Evolutionary conservation across 2,113 vertebrate genomes (phyloP).

Genomic region (Catharus fuscescens): DNA sequence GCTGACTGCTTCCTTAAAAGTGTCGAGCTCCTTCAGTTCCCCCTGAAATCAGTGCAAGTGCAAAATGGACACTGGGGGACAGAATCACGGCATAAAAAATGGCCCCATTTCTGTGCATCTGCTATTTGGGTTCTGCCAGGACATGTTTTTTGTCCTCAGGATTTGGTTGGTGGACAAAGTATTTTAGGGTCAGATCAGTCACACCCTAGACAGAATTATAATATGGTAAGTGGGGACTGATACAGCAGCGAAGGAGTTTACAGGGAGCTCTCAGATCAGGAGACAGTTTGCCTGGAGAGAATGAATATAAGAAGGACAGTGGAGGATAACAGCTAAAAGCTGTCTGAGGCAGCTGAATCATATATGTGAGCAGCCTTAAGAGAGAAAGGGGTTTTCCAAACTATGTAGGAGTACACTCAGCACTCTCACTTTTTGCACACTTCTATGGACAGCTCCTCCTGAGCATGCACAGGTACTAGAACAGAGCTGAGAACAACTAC

Average conservation of each 20-base stretch:
- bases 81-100: neutral
- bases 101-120: neutral
- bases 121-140: neutral
- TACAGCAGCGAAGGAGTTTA: neutral
- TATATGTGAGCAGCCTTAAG: neutral
- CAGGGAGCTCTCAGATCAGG: neutral
- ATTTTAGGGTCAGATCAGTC: neutral
- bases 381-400: slow-evolving; percentile 49
- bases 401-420: neutral
- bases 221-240: neutral
- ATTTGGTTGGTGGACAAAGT: neutral
- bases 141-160: neutral
- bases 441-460: neutral
- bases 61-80: neutral
- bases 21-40: neutral
- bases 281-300: neutral
- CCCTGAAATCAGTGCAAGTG: neutral
- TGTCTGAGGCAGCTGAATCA: neutral
- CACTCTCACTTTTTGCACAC: slow-evolving; percentile 34
- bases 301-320: neutral
- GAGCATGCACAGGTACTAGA: neutral
- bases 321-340: neutral
- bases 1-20: neutral
- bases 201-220: neutral
- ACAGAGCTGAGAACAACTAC: neutral